Evolutionary conservation across 1,140 invertebrate species (phyloP).

Genomic region (Orius laevigatus): DNA sequence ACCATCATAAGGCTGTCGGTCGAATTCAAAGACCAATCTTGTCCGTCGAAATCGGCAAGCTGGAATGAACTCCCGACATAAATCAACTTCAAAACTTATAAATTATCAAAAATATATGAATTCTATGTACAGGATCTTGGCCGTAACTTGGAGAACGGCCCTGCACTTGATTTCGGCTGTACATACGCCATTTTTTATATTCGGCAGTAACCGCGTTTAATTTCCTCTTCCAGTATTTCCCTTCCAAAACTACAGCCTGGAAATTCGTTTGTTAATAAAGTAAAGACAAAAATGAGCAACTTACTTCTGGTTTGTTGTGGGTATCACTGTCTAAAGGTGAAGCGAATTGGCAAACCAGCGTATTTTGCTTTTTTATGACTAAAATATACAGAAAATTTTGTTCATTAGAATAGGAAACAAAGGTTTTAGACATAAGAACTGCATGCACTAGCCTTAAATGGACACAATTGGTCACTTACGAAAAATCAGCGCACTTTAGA

Average conservation of each 20-base stretch:
- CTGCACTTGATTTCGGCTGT: constrained; percentile 69
- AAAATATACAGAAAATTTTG: constrained; percentile 27
- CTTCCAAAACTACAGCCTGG: constrained; percentile 85
- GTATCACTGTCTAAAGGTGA: constrained; percentile 85
- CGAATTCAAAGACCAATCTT: constrained; percentile 51
- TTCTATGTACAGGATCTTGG: constrained; percentile 48
- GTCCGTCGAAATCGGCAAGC: constrained; percentile 50
- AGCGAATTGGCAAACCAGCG: constrained; percentile 87
- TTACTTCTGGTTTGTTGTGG: constrained; percentile 90
- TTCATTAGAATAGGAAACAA: background rate
- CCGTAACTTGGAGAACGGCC: constrained; percentile 56
- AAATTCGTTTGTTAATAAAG: constrained; percentile 17
- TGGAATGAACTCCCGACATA: constrained; percentile 3
- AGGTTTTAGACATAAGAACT: too few species aligned
- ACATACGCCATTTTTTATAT: constrained; percentile 98
- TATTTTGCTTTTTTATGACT: constrained; percentile 86
- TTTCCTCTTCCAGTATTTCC: constrained; percentile 98
- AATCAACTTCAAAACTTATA: background rate
- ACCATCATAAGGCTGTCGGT: constrained; percentile 48
- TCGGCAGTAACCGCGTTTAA: constrained; percentile 92
- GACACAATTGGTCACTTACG: too few species aligned
- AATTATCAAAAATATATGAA: background rate
- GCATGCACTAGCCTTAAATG: too few species aligned
- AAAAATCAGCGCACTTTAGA: too few species aligned
- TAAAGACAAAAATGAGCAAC: constrained; percentile 16